These are phyloP conservation scores for Microchirus variegatus DNA, from an alignment of 2,797 vertebrate genomes.

Conservation along the genomic window DNA sequence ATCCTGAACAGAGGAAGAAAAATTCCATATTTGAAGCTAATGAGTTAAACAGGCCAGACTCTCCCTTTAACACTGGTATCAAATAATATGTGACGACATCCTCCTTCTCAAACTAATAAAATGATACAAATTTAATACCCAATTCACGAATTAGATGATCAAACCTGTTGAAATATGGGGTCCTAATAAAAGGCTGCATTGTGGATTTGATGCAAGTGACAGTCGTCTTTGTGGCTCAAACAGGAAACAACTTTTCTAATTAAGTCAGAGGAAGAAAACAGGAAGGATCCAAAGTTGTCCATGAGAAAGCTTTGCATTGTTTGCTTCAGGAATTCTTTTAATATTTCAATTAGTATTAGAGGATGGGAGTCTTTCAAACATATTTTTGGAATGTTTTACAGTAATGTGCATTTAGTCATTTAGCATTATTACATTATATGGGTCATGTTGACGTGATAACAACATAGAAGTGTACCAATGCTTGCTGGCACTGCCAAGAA, in stretches of 20 bases:
- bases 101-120: constrained; percentile 9
- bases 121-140: constrained; percentile 18
- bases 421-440: too few species aligned
- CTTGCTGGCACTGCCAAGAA: too few species aligned
- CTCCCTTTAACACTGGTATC: constrained; percentile 3
- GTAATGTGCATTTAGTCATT: too few species aligned
- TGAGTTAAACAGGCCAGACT: constrained; percentile 16
- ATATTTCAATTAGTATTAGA: constrained; percentile 1
- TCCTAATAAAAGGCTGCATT: constrained; percentile 53
- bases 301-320: constrained; percentile 9
- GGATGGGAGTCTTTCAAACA: background rate
- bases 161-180: constrained; percentile 26
- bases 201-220: constrained; percentile 47
- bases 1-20: constrained; percentile 52
- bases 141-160: constrained; percentile 54
- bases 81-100: background rate
- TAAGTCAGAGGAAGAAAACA: constrained; percentile 22
- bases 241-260: constrained; percentile 16
- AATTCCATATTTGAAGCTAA: constrained; percentile 37
- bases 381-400: too few species aligned
- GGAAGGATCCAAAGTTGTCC: constrained; percentile 5
- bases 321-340: constrained; percentile 3
- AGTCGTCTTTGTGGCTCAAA: constrained; percentile 36
- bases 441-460: too few species aligned
- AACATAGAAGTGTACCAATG: too few species aligned